Evolutionary conservation across 92 coral and sea anemone species (phyloP).

Genomic region (Zoanthus sansibaricus): DNA sequence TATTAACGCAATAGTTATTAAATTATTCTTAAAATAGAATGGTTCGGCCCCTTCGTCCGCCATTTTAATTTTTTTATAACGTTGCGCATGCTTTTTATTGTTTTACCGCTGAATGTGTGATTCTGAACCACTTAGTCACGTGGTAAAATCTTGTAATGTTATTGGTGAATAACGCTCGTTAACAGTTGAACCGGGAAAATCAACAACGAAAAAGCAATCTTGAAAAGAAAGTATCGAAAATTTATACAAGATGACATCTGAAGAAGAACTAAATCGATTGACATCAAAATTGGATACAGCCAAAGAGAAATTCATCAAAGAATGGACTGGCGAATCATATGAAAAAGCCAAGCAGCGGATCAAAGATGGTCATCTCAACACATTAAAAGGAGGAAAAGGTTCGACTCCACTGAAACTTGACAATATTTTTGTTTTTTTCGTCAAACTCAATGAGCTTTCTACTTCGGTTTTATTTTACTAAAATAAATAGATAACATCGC

Average conservation of each 20-base stretch:
- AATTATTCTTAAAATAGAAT: not conserved
- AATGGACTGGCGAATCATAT: constrained; percentile 88
- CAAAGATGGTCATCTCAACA: constrained; percentile 54
- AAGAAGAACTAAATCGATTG: constrained; percentile 73
- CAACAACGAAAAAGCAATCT: constrained; percentile 19
- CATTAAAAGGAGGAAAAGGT: constrained; percentile 75
- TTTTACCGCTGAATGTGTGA: constrained; percentile 40
- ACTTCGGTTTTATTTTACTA: not conserved
- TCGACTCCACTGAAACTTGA: not conserved
- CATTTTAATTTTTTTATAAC: constrained; percentile 56
- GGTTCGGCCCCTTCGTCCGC: constrained; percentile 50
- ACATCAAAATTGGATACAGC: constrained; percentile 70
- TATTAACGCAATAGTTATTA: not conserved
- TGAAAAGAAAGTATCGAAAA: too few species aligned
- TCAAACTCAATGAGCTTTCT: not conserved
- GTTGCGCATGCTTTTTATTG: constrained; percentile 48
- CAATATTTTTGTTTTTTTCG: not conserved
- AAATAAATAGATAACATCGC: constrained; percentile 68
- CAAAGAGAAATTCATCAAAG: constrained; percentile 82
- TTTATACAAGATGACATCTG: constrained; percentile 56
- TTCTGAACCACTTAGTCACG: constrained; percentile 26
- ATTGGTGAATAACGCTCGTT: constrained; percentile 52
- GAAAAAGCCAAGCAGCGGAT: constrained; percentile 54
- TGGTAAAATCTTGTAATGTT: constrained; percentile 41
- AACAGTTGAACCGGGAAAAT: constrained; percentile 67